Base-by-base conservation (phyloP, 2,797 vertebrate species). In the Cyprinodon diabolis region DNA sequence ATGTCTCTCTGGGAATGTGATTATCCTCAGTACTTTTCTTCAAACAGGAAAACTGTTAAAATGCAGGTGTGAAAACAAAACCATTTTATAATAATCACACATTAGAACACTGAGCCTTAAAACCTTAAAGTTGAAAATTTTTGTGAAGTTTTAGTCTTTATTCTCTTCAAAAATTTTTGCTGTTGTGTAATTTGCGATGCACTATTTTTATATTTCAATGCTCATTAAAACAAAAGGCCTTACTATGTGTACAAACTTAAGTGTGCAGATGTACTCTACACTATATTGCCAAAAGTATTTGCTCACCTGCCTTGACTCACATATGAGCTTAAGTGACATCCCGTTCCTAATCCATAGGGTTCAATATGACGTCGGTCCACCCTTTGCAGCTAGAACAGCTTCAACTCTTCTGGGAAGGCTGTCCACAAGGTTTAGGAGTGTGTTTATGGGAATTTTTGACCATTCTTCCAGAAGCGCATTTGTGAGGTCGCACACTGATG, bases 221-320 rank as follows among this genome's bases (percentile, higher is more conserved):
- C 23, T 69, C 25, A 58, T 66, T 51, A 25, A 12, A 60, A 11
- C 56, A 62, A 37, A 74, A 65, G 47, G 35, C 62, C 37, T 55
- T 45, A 11, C 17, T 66, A 66, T 74, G 35, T 78, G 62, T 60
- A 15, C 23, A 19, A 25, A 48, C 63, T 67, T 40, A 68, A 66
- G 57, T 72, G 55, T 95, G 3, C 92, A 72, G 68, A 94, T 45
- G 9, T 56, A 71, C 52, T 96, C 9, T 62, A n/a, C n/a, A n/a
- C n/a, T n/a, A n/a, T n/a, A n/a, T n/a, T n/a, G n/a, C n/a, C n/a
- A n/a, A n/a, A n/a, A n/a, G n/a, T n/a, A n/a, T n/a, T n/a, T n/a
- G n/a, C n/a, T n/a, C n/a, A n/a, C n/a, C n/a, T n/a, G n/a, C n/a
- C n/a, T n/a, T n/a, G n/a, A n/a, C n/a, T n/a, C n/a, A n/a, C n/a